These are phyloP conservation scores for Galeruca laticollis DNA, from an alignment of 2,888 invertebrate genomes.

Conservation along the genomic window DNA sequence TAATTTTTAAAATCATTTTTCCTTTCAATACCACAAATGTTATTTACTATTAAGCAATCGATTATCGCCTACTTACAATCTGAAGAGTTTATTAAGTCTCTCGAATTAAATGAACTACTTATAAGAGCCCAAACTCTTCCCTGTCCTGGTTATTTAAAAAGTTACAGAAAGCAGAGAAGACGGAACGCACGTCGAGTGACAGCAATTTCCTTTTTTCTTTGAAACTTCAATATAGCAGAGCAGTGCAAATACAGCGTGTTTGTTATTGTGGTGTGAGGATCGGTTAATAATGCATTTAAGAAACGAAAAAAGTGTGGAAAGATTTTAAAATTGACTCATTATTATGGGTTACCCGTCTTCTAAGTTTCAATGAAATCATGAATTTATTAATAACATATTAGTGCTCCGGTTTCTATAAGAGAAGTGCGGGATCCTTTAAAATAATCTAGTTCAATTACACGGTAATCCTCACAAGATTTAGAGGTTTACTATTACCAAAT, in stretches of 20 bases:
- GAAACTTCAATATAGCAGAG: constrained; percentile 44
- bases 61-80: neutral
- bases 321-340: constrained; percentile 3
- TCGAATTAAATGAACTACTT: constrained; percentile 25
- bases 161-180: constrained; percentile 10
- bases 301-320: constrained; percentile 4
- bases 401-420: too few species aligned
- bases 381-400: too few species aligned
- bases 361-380: neutral
- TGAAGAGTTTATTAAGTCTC: constrained; percentile 24
- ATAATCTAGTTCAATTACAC: too few species aligned
- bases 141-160: constrained; percentile 30
- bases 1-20: neutral
- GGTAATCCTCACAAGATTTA: too few species aligned
- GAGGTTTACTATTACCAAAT: too few species aligned
- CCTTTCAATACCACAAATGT: neutral
- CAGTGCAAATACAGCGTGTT: constrained; percentile 44
- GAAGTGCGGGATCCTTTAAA: too few species aligned
- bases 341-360: neutral
- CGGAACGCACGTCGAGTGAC: constrained; percentile 34
- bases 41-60: neutral
- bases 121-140: constrained; percentile 26
- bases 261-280: constrained; percentile 29
- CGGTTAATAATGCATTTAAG: constrained; percentile 24
- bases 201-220: constrained; percentile 41